Evolutionary conservation across 2,888 invertebrate genomes (phyloP).

Genomic region (Patella depressa): DNA sequence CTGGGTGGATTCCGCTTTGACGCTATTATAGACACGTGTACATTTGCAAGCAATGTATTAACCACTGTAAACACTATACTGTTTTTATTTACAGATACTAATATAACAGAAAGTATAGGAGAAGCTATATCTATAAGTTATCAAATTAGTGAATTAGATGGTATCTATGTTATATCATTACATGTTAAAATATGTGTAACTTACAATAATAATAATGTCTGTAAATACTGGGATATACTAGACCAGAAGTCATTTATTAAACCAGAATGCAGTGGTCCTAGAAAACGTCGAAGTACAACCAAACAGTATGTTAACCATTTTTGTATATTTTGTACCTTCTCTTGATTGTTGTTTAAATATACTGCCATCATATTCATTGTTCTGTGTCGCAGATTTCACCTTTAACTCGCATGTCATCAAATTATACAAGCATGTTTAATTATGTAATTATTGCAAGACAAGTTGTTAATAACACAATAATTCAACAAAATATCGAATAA

Average conservation of each 20-base stretch:
- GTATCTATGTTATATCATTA: neutral
- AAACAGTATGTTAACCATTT: neutral
- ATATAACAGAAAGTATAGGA: neutral
- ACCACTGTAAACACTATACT: neutral
- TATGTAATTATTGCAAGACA: too few relatives aligned
- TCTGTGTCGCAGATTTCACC: too few relatives aligned
- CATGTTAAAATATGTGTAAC: neutral
- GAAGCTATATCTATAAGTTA: neutral
- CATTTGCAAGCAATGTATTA: too few relatives aligned
- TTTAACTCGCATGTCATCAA: too few relatives aligned
- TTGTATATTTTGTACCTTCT: neutral
- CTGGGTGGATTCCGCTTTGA: too few relatives aligned
- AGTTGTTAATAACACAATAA: too few relatives aligned
- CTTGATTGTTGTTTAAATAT: too few relatives aligned
- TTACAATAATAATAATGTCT: neutral
- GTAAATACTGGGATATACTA: neutral
- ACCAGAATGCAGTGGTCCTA: neutral
- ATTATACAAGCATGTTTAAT: too few relatives aligned
- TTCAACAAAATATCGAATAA: too few relatives aligned
- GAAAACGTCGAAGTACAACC: neutral
- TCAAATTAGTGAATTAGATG: neutral
- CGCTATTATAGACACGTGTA: too few relatives aligned
- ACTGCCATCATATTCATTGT: too few relatives aligned
- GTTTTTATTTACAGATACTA: neutral
- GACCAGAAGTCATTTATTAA: neutral